phyloP scores from a whole-genome alignment of 2,888 invertebrate genomes.

The Macrophya alboannulata region DNA sequence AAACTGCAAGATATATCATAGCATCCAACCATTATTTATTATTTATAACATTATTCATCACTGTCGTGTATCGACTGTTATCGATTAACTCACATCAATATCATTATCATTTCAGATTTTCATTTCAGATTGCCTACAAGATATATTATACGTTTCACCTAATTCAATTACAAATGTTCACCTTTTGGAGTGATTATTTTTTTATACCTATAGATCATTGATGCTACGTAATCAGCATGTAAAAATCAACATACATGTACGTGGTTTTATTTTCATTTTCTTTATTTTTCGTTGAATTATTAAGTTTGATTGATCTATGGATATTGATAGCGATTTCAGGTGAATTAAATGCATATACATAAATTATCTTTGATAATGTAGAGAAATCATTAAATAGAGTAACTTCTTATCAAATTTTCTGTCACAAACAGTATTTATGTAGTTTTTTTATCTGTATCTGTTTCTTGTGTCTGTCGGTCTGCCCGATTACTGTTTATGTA shows the following conservation, averaged over 20 bases:
- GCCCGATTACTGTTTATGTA: not conserved
- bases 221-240: slow-evolving; percentile 11
- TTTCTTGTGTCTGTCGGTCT: slow-evolving; percentile 38
- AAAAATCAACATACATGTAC: not conserved
- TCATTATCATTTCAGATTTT: slow-evolving; percentile 14
- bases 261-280: not conserved
- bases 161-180: not conserved
- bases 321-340: slow-evolving; percentile 40
- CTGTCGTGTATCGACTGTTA: not conserved
- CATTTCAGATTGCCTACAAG: slow-evolving; percentile 15
- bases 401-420: not conserved
- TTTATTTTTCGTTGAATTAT: not conserved
- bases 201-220: not conserved
- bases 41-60: slow-evolving; percentile 33
- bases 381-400: not conserved
- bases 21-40: slow-evolving; percentile 41
- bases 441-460: slow-evolving; percentile 32
- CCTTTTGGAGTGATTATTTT: not conserved
- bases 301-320: slow-evolving; percentile 10
- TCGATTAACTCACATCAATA: slow-evolving; percentile 6
- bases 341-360: not conserved
- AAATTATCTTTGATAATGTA: not conserved
- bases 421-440: not conserved
- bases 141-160: not conserved
- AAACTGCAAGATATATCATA: slow-evolving; percentile 35